Base-by-base conservation (phyloP, 1,140 invertebrate genomes). In the Drosophila ogumai region DNA sequence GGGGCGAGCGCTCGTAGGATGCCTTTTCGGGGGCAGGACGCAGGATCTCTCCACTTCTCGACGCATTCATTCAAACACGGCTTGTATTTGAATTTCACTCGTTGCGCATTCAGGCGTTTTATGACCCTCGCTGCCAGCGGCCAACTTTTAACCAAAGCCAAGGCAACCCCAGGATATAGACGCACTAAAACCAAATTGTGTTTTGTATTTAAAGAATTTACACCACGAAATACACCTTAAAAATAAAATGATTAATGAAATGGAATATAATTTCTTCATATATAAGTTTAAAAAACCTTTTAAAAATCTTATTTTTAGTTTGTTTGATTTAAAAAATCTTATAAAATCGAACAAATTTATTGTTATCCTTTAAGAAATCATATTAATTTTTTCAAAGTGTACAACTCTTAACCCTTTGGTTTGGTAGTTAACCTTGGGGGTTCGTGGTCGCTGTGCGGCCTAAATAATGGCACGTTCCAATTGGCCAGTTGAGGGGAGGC, bases 91-190 rank as follows among this genome's bases (percentile, higher is more conserved):
- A 74, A 78, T 81, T 84, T 82, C 68, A 81, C 85, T 84, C 74
- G 64, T 71, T 90, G 85, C 74, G 81, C 77, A 90, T 90, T 90
- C 77, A 90, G 79, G 69, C 69, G 50, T 73, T 84, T 85, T 73
- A 80, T 85, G 81, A 64, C 55, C 68, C 63, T 66, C 50, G 61
- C 60, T 65, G 49, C 69, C 61, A 38, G 28, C 17, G 57, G 60
- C 41, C 47, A 44, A 65, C 64, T 82, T 82, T 73, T 49, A 63
- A 58, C 66, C 64, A 79, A 71, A 72, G 66, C 76, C 65, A 64
- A 78, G 67, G 66, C 44, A 72, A 55, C 38, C 6, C 13, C 25
- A 50, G 19, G 17, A 43, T 32, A 7, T 15, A 71, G 28, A 28
- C 28, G 34, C 59, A 32, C 40, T 61, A 10, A 43, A 28, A 64